Evolutionary conservation across 2,797 vertebrate species (phyloP), one percentile per base, ranked within the genome.

Genomic region (Sebastes diploproa): DNA sequence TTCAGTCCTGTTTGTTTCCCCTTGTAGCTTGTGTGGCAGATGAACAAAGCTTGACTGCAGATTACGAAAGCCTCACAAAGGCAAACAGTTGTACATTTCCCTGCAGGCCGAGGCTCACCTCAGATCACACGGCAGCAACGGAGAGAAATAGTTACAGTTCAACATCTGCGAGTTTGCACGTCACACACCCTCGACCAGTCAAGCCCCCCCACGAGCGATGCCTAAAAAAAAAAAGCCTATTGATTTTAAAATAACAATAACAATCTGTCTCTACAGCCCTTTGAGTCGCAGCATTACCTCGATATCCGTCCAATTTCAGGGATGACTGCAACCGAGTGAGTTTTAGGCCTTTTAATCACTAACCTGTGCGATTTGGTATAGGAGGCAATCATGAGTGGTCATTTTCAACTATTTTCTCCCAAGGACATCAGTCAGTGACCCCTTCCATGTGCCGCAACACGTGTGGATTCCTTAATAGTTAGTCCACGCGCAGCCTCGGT

Each of bases 171-270:
- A 82, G 66, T 59, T 59, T 16, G 20, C 50, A 76, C 10, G 27
- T 79, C 77, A 67, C 77, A 61, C 30, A 30, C 67, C 68, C 64
- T 73, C 30, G 1, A 80, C 75, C 67, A 27, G 69, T 70, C 56
- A 14, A 72, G 56, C 36, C 52, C 42, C 23, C 14, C 36, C 42
- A 12, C 27, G 59, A 89, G 72, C 22, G 10, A 74, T 38, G 65
- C 65, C 80, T 25, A 62, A 82, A 86, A 86, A 87, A 84, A 80
- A 84, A 84, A 64, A 73, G 42, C 29, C 23, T 78, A 89, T 89
- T 82, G 92, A 91, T 89, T 92, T 92, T 80, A 58, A 88, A 92
- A 88, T 81, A 58, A 82, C 85, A 91, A 82, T 65, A 84, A 81
- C 61, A 75, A 80, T 59, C 42, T 1, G 30, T 61, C 77, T 78